Conservation (phyloP, 2,797 vertebrate genomes). For the Gouania willdenowi region DNA sequence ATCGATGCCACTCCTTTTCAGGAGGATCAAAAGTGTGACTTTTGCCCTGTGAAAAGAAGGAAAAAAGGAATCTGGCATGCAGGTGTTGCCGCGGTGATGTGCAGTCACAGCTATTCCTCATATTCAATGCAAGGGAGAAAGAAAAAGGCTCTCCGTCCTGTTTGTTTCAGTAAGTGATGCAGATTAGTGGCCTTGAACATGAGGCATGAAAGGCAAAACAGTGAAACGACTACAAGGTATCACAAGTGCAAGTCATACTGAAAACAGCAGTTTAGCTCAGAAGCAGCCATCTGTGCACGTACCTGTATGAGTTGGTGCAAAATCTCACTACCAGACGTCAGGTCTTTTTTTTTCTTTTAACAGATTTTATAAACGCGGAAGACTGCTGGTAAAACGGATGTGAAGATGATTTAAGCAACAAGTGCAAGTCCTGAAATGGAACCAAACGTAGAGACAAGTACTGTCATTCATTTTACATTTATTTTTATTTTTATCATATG, state of each 20-base stretch:
- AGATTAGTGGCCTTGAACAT: constrained; percentile 41
- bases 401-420: too few species aligned
- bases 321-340: background rate
- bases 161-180: constrained; percentile 41
- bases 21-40: constrained; percentile 56
- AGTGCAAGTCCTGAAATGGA: too few species aligned
- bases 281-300: constrained; percentile 21
- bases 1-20: constrained; percentile 62
- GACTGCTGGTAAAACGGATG: too few species aligned
- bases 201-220: constrained; percentile 9
- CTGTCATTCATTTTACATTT: too few species aligned
- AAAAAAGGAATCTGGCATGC: constrained; percentile 49
- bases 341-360: too few species aligned
- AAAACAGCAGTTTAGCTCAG: constrained; percentile 11
- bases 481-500: too few species aligned
- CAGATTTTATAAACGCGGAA: too few species aligned
- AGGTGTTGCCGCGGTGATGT: constrained; percentile 31
- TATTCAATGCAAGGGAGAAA: constrained; percentile 25
- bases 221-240: constrained; percentile 18
- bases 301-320: constrained; percentile 16
- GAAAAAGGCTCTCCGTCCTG: constrained; percentile 25
- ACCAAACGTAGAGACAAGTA: too few species aligned
- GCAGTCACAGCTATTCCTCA: constrained; percentile 44
- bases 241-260: constrained; percentile 10
- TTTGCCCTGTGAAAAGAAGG: constrained; percentile 54